Evolutionary conservation across 2,888 invertebrate species (phyloP).

Genomic region (Leucophenga montana): DNA sequence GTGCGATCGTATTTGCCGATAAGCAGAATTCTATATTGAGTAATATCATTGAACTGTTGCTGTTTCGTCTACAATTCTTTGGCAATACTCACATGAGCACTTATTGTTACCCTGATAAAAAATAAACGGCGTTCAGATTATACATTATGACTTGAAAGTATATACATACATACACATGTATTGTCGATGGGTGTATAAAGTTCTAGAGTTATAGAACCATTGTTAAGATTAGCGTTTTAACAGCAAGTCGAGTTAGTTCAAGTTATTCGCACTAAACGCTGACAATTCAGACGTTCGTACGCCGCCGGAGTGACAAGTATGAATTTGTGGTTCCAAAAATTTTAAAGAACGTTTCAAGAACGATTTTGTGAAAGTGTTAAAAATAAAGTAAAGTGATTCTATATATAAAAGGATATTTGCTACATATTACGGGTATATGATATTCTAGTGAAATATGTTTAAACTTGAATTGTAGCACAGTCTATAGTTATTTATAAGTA

Average conservation of each 20-base stretch:
- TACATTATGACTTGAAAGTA: not conserved
- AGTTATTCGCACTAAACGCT: not conserved
- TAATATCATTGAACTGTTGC: too few species aligned
- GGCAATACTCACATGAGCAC: too few species aligned
- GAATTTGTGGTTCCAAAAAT: not conserved
- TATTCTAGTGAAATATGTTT: too few species aligned
- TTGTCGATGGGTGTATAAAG: not conserved
- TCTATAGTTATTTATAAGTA: too few species aligned
- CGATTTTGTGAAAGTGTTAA: not conserved
- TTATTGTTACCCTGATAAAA: too few species aligned
- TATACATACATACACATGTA: too few species aligned
- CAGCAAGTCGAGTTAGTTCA: not conserved
- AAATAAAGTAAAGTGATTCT: not conserved
- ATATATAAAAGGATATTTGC: too few species aligned
- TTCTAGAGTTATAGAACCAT: not conserved
- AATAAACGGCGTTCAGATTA: not conserved
- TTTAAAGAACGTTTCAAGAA: not conserved
- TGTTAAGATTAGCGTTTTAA: conserved; percentile 11
- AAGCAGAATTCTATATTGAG: too few species aligned
- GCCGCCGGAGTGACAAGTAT: conserved; percentile 12
- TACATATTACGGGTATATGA: too few species aligned
- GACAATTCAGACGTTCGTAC: not conserved
- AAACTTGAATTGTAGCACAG: too few species aligned
- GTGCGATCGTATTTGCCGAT: too few species aligned
- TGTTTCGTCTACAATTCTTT: too few species aligned